These are phyloP conservation scores for Bufo bufo DNA, from an alignment of 2,113 vertebrate genomes.

Conservation along the genomic window DNA sequence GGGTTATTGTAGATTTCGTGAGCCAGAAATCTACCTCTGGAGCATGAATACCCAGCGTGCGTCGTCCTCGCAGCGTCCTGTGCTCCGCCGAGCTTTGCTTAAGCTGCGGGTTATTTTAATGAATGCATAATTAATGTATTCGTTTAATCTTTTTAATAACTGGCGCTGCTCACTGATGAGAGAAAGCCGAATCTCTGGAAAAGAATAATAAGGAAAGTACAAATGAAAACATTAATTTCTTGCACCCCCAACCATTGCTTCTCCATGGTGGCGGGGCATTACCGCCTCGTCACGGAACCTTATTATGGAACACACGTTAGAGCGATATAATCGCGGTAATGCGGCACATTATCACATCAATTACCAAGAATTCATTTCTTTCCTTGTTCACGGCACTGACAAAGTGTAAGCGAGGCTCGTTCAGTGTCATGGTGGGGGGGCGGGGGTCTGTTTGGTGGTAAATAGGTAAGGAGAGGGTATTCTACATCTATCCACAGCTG, in stretches of 20 bases:
- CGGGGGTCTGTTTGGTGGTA: neutral
- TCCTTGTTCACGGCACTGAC: neutral
- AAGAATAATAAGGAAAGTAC: constrained; percentile 50
- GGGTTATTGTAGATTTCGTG: neutral
- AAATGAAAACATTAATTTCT: constrained; percentile 53
- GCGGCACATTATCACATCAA: neutral
- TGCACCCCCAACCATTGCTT: constrained; percentile 13
- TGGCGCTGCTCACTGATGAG: constrained; percentile 39
- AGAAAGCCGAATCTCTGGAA: constrained; percentile 24
- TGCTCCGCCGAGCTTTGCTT: constrained; percentile 18
- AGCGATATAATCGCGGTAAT: neutral
- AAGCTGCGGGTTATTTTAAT: constrained; percentile 50
- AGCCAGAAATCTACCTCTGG: constrained; percentile 11
- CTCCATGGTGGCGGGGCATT: constrained; percentile 22
- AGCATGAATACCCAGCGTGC: constrained; percentile 10
- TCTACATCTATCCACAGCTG: neutral
- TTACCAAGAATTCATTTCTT: constrained; percentile 7
- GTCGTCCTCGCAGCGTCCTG: neutral
- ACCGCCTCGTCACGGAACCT: neutral
- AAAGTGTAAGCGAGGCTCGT: neutral
- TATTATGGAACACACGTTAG: neutral
- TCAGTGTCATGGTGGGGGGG: neutral
- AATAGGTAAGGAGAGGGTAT: neutral
- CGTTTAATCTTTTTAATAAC: constrained; percentile 54
- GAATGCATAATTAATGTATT: constrained; percentile 56